Evolutionary conservation across 2,888 invertebrate species (phyloP).

Genomic region (Sturmia bella): DNA sequence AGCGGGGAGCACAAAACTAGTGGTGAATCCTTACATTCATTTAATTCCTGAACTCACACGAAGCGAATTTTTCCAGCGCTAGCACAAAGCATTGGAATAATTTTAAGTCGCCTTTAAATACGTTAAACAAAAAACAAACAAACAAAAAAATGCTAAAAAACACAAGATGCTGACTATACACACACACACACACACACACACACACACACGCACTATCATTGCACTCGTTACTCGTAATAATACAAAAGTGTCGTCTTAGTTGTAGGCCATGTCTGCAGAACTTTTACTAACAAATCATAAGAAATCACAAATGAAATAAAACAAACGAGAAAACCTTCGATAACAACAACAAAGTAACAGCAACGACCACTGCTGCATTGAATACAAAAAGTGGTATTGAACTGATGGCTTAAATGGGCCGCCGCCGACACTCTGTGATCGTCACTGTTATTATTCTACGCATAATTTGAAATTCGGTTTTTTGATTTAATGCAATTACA

Average conservation of each 20-base stretch:
- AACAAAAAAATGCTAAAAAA: slow-evolving; percentile 10
- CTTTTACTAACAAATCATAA: slow-evolving; percentile 58
- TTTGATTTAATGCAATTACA: slow-evolving; percentile 70
- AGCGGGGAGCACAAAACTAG: background rate
- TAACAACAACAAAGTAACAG: slow-evolving; percentile 9
- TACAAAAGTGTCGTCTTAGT: slow-evolving; percentile 68
- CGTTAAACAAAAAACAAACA: background rate
- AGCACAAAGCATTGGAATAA: slow-evolving; percentile 64
- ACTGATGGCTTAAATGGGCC: slow-evolving; percentile 59
- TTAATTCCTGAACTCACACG: slow-evolving; percentile 81
- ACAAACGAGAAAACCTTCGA: background rate
- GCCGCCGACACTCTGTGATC: slow-evolving; percentile 68
- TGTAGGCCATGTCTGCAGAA: slow-evolving; percentile 51
- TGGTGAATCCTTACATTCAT: slow-evolving; percentile 75
- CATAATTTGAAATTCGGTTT: slow-evolving; percentile 70
- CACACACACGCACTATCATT: background rate
- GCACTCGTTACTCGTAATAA: slow-evolving; percentile 19
- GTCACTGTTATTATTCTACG: slow-evolving; percentile 64
- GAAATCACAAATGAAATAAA: slow-evolving; percentile 27
- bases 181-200: too few relatives aligned
- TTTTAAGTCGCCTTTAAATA: slow-evolving; percentile 62
- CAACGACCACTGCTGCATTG: slow-evolving; percentile 6
- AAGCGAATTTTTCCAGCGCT: slow-evolving; percentile 72
- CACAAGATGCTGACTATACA: slow-evolving; percentile 33
- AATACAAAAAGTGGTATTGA: slow-evolving; percentile 45